Evolutionary conservation across 2,888 invertebrate genomes (phyloP).

Genomic region (Hofmannophila pseudospretella): DNA sequence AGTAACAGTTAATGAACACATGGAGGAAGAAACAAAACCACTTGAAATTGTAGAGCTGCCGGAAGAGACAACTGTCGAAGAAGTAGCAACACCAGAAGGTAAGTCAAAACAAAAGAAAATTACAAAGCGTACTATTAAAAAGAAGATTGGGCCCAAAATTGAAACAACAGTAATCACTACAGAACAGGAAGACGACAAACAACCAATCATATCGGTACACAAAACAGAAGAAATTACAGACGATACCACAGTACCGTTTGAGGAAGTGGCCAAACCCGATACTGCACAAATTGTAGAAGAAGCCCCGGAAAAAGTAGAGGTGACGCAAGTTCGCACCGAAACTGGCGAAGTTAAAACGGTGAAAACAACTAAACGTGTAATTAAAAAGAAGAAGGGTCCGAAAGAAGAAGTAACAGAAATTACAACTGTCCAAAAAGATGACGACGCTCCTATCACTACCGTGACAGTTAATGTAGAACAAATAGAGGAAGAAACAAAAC

Average conservation of each 20-base stretch:
- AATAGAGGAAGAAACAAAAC: constrained; percentile 21
- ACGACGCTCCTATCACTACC: constrained; percentile 32
- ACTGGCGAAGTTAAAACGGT: constrained; percentile 28
- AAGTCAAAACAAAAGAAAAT: constrained; percentile 18
- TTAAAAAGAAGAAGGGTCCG: constrained; percentile 47
- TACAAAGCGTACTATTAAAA: constrained; percentile 49
- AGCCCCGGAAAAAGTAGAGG: constrained; percentile 32
- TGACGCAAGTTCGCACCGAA: constrained; percentile 49
- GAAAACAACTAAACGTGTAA: constrained; percentile 53
- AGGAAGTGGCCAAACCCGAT: constrained; percentile 12
- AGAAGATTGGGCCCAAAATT: constrained; percentile 24
- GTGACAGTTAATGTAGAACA: constrained; percentile 23
- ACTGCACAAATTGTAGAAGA: constrained; percentile 33
- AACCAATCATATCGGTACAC: constrained; percentile 34
- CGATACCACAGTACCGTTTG: constrained; percentile 21
- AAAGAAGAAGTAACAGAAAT: constrained; percentile 45
- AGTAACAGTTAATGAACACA: constrained; percentile 9
- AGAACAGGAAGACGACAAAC: constrained; percentile 36
- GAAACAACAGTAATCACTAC: constrained; percentile 28
- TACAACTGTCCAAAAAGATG: constrained; percentile 37
- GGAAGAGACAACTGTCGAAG: constrained; percentile 18
- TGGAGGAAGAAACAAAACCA: constrained; percentile 24
- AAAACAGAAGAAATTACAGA: constrained; percentile 39
- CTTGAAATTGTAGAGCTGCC: constrained; percentile 21
- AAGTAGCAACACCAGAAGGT: constrained; percentile 10